Conservation (phyloP, 2,888 invertebrate species). For the Teleiodes luculella region DNA sequence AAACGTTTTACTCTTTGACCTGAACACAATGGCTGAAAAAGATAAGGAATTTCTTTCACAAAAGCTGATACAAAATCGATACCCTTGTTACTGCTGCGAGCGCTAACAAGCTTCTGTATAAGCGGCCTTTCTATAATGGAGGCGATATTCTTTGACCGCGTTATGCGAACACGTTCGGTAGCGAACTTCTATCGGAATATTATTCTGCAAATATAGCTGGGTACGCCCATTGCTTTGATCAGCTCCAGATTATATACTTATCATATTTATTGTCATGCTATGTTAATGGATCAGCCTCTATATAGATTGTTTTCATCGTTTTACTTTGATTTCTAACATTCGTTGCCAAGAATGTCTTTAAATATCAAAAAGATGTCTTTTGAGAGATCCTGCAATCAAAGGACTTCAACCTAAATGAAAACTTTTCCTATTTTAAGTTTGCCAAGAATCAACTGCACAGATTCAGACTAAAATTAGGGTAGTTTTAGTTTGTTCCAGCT, state of each 20-base stretch:
- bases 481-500: constrained; percentile 4
- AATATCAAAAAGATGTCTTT: neutral
- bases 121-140: constrained; percentile 15
- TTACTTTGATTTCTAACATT: neutral
- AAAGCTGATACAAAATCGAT: constrained; percentile 19
- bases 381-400: neutral
- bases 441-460: neutral
- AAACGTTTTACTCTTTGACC: constrained; percentile 10
- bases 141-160: constrained; percentile 21
- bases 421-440: constrained; percentile 5
- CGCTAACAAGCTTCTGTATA: constrained; percentile 15
- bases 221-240: constrained; percentile 32
- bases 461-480: constrained; percentile 1
- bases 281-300: constrained; percentile 5
- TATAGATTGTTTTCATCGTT: constrained; percentile 1
- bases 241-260: constrained; percentile 30
- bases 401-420: neutral
- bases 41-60: constrained; percentile 16
- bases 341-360: neutral
- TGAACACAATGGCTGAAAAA: constrained; percentile 14
- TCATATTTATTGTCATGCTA: constrained; percentile 22
- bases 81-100: constrained; percentile 16
- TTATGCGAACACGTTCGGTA: constrained; percentile 13
- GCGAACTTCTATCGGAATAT: constrained; percentile 38
- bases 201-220: constrained; percentile 38